Percentiles rank a stretch among this genome's conserved stretches.
phyloP scores from a whole-genome alignment of 2,113 vertebrate genomes.

The Jacana jacana region DNA sequence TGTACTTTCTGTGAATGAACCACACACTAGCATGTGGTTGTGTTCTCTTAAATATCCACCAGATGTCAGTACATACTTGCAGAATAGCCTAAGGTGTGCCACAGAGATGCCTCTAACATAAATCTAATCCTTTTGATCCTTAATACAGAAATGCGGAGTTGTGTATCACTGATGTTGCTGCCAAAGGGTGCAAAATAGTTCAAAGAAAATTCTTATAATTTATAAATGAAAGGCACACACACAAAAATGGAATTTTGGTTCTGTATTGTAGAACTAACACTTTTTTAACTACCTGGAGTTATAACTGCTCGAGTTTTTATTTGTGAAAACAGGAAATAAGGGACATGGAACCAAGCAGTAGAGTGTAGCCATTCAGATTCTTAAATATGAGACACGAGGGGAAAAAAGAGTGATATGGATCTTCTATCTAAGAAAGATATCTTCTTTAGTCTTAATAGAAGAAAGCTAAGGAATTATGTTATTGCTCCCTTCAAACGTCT shows the following conservation, averaged over 20 bases:
- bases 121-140: not conserved
- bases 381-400: not conserved
- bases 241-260: not conserved
- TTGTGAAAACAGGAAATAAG: not conserved
- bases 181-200: not conserved
- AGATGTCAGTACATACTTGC: conserved; percentile 44
- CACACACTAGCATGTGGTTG: rapidly evolving
- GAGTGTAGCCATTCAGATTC: not conserved
- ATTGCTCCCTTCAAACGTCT: not conserved
- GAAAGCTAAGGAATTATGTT: not conserved
- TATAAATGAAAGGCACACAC: not conserved
- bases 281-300: not conserved
- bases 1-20: not conserved
- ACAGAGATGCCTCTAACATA: not conserved
- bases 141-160: not conserved
- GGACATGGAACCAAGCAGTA: not conserved
- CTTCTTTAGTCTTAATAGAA: not conserved
- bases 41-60: not conserved
- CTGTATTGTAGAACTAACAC: not conserved
- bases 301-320: not conserved
- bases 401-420: too few species aligned
- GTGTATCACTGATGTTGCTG: not conserved
- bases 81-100: rapidly evolving
- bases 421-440: too few species aligned
- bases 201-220: not conserved